These are phyloP conservation scores for Magallana nippona DNA, from an alignment of 2,888 invertebrate genomes.

Conservation along the genomic window DNA sequence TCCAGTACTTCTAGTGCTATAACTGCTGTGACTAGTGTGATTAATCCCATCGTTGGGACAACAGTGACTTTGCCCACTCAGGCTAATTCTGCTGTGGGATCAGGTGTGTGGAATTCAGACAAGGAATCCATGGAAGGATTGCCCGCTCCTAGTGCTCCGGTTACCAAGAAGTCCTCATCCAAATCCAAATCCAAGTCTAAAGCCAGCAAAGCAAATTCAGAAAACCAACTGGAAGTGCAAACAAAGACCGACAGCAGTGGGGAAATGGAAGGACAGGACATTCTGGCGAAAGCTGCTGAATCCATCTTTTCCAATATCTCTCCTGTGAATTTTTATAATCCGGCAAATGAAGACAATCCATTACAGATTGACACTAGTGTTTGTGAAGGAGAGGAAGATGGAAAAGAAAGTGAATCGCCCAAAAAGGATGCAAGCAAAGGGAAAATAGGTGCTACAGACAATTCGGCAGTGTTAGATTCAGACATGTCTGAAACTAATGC, in stretches of 20 bases:
- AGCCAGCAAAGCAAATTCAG: conserved; percentile 9
- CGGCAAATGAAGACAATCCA: conserved; percentile 75
- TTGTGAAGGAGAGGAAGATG: conserved; percentile 66
- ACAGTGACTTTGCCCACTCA: conserved; percentile 15
- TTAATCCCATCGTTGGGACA: conserved; percentile 7
- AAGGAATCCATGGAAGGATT: conserved; percentile 44
- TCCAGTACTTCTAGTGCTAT: background rate
- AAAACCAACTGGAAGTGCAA: conserved; percentile 8
- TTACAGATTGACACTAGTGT: conserved; percentile 75
- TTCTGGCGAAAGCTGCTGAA: conserved; percentile 80
- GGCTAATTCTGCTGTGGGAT: conserved; percentile 29
- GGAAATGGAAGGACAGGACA: conserved; percentile 64
- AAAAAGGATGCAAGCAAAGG: conserved; percentile 45
- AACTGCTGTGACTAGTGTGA: conserved; percentile 11
- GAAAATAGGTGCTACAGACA: conserved; percentile 34
- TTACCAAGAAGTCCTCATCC: conserved; percentile 18
- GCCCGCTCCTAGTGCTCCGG: background rate
- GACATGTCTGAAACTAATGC: conserved; percentile 4
- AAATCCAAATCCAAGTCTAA: conserved; percentile 43
- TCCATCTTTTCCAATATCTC: conserved; percentile 77
- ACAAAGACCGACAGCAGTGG: conserved; percentile 39
- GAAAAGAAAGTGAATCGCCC: conserved; percentile 49
- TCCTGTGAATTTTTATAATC: conserved; percentile 71
- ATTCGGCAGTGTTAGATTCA: background rate
- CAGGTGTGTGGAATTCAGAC: conserved; percentile 30